A percentile compares a stretch with the other conserved stretches of the same genome.
Evolutionary conservation across 1,140 invertebrate species (phyloP).

Genomic region (Heliconius hermathena): DNA sequence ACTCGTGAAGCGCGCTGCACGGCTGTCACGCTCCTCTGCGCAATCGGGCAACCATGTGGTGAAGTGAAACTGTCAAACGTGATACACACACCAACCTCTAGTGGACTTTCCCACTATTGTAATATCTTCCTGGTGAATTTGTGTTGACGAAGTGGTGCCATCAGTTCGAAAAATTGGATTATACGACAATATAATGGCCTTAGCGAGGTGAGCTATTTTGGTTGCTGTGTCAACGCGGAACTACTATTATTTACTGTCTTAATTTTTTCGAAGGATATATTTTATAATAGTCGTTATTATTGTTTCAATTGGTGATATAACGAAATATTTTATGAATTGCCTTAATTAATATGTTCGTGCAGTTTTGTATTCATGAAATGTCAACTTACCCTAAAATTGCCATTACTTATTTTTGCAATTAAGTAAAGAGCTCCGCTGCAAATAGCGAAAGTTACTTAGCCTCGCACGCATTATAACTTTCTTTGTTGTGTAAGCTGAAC

Average conservation of each 20-base stretch:
- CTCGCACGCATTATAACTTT: conserved; percentile 78
- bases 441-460: conserved; percentile 77
- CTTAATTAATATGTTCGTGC: background rate
- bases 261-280: conserved; percentile 48
- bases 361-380: background rate
- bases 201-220: conserved; percentile 81
- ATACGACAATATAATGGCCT: conserved; percentile 80
- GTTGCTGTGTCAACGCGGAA: conserved; percentile 80
- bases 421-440: conserved; percentile 50
- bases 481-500: conserved; percentile 80
- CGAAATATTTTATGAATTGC: background rate
- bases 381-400: conserved; percentile 13
- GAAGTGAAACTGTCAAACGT: conserved; percentile 81
- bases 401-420: conserved; percentile 28
- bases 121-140: conserved; percentile 60
- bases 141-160: conserved; percentile 71
- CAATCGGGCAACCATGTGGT: conserved; percentile 73
- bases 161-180: conserved; percentile 78
- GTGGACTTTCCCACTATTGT: conserved; percentile 57
- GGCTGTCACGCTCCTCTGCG: conserved; percentile 57
- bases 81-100: conserved; percentile 64
- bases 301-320: background rate
- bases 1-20: conserved; percentile 57
- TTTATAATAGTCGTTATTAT: background rate
- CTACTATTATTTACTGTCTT: conserved; percentile 74